A percentile compares a stretch with the other conserved stretches of the same genome.
Conservation (phyloP, 2,113 vertebrate species). For the Onychostoma macrolepis region DNA sequence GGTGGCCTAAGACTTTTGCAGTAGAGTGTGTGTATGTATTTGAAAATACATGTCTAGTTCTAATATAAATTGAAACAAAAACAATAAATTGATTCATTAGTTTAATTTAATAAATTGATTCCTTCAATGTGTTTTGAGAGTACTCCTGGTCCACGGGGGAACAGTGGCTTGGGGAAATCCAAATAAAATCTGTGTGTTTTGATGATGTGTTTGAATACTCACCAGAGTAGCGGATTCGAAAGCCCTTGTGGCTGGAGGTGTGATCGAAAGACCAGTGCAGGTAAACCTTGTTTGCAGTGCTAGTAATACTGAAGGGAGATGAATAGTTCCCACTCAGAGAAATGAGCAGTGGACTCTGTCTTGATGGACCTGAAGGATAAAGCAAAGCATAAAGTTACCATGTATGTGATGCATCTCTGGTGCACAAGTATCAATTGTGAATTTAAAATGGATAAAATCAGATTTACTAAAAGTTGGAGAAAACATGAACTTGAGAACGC, state of each 20-base stretch:
- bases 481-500: too few relatives aligned
- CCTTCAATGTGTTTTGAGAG: neutral
- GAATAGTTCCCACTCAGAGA: constrained; percentile 97
- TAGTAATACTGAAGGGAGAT: constrained; percentile 88
- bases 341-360: constrained; percentile 90
- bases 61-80: too few relatives aligned
- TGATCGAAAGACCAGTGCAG: constrained; percentile 98
- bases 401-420: neutral
- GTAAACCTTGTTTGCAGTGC: constrained; percentile 88
- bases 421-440: neutral
- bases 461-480: neutral
- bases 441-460: neutral
- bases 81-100: neutral
- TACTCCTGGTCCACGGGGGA: constrained; percentile 29
- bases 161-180: constrained; percentile 51
- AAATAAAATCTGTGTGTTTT: constrained; percentile 28
- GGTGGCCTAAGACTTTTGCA: too few relatives aligned
- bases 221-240: constrained; percentile 96
- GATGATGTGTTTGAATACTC: constrained; percentile 54
- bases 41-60: too few relatives aligned
- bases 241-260: constrained; percentile 93
- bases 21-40: too few relatives aligned
- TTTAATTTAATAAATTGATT: neutral
- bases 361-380: constrained; percentile 81
- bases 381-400: neutral